Base-by-base conservation (phyloP, 2,113 vertebrate species). In the Macaca mulatta region DNA sequence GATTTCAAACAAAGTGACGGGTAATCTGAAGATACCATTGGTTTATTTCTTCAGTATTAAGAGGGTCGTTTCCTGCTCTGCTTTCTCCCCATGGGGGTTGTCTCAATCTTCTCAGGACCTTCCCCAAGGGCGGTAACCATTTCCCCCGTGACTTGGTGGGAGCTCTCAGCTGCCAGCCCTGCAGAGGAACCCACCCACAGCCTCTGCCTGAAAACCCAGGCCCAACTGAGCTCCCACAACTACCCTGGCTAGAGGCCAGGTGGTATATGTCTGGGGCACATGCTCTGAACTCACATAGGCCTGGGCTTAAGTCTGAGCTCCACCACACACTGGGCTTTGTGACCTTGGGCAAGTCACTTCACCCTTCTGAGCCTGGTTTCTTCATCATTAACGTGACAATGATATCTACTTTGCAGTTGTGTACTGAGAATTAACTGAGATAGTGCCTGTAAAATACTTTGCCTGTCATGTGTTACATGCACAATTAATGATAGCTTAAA, bases 311-410 rank as follows among this genome's bases (percentile, higher is more conserved):
- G 50, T 70, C 80, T 30, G 30, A 35, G 27, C 0, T 16, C 75
- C 35, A 17, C 27, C 35, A 38, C 18, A 48, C 40, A 43, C 67
- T 17, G 50, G 57, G 78, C 55, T 97, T 32, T 92, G 77, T 93
- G 90, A 50, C 92, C 94, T 32, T 11, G 70, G 95, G 89, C 90
- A 90, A 97, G 96, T 98, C 96, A 92, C 52, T 96, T 40, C 40
- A 92, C 96, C 97, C 97, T 96, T 93, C 96, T 59, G 96, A 94
- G 85, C 80, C 96, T 96, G 88, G 10, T 95, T 89, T 98, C 92
- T 93, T 89, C 52, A 84, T 87, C 77, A 87, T 43, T 23, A n/a
- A 59, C 35, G 11, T 1, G 64, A 32, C n/a, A 14, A 45, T 38
- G 22, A 55, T 0, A 25, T 43, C 18, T 10, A 32, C 64, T 35